Percentiles rank a stretch among this genome's conserved stretches.
These are phyloP conservation scores for Agrotis clavis DNA, from an alignment of 2,888 invertebrate genomes.

Conservation along the genomic window DNA sequence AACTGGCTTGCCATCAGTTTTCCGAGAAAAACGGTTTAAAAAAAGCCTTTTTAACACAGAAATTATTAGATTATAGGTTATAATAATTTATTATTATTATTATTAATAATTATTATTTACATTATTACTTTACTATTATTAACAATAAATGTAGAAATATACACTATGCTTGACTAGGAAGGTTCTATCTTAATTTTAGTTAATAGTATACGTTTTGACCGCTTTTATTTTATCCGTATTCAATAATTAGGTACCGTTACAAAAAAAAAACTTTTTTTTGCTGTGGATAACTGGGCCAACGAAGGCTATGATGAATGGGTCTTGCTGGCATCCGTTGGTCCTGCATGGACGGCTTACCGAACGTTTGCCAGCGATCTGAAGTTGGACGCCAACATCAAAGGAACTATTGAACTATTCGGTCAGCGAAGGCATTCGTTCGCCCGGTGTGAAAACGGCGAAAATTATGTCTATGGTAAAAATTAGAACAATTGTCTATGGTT, in stretches of 20 bases:
- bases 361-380: no score
- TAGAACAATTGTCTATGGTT: not conserved
- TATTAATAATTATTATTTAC: slow-evolving; percentile 52
- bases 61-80: slow-evolving; percentile 51
- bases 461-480: not conserved
- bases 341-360: no score
- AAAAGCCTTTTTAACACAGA: not conserved
- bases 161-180: slow-evolving; percentile 66
- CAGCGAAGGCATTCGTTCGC: no score
- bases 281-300: no score
- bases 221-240: not conserved
- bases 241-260: not conserved
- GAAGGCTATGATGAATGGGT: no score
- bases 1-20: not conserved
- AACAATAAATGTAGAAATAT: slow-evolving; percentile 63
- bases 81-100: slow-evolving; percentile 48
- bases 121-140: slow-evolving; percentile 51
- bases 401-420: no score
- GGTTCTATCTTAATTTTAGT: slow-evolving; percentile 47
- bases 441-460: no score
- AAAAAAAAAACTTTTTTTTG: not conserved
- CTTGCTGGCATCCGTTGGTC: no score
- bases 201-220: slow-evolving; percentile 57
- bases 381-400: no score
- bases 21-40: not conserved